These are phyloP conservation scores for Himalopsyche kuldschensis DNA, from an alignment of 2,888 invertebrate genomes.

Conservation along the genomic window DNA sequence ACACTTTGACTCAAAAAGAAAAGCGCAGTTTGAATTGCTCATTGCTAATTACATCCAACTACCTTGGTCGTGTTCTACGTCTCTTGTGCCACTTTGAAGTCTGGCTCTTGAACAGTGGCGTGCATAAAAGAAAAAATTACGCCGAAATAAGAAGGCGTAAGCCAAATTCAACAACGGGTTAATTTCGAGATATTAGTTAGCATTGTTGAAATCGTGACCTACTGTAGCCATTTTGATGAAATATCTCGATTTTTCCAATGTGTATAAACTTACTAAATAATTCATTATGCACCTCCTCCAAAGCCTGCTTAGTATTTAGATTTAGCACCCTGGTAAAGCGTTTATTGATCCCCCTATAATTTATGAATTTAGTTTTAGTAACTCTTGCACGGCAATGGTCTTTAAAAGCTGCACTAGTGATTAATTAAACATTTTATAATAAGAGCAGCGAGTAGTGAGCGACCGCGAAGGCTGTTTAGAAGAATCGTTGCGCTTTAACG, in stretches of 20 bases:
- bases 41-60: slow-evolving; percentile 37
- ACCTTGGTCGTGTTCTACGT: not conserved
- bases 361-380: not conserved
- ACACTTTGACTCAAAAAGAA: slow-evolving; percentile 8
- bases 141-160: too few relatives aligned
- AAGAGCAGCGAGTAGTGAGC: slow-evolving; percentile 11
- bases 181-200: too few relatives aligned
- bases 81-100: not conserved
- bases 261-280: too few relatives aligned
- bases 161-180: too few relatives aligned
- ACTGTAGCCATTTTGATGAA: too few relatives aligned
- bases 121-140: not conserved
- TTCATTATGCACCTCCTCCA: too few relatives aligned
- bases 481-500: not conserved
- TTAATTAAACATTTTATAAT: slow-evolving; percentile 37
- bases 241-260: too few relatives aligned
- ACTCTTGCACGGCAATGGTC: not conserved
- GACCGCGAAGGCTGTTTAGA: not conserved
- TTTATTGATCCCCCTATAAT: not conserved
- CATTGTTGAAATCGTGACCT: too few relatives aligned
- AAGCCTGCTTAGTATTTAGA: too few relatives aligned
- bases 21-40: slow-evolving; percentile 37
- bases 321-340: too few relatives aligned
- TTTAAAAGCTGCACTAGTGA: not conserved
- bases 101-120: not conserved